Evolutionary conservation across 2,888 invertebrate species (phyloP).

Genomic region (Hydrotaea cyrtoneurina): DNA sequence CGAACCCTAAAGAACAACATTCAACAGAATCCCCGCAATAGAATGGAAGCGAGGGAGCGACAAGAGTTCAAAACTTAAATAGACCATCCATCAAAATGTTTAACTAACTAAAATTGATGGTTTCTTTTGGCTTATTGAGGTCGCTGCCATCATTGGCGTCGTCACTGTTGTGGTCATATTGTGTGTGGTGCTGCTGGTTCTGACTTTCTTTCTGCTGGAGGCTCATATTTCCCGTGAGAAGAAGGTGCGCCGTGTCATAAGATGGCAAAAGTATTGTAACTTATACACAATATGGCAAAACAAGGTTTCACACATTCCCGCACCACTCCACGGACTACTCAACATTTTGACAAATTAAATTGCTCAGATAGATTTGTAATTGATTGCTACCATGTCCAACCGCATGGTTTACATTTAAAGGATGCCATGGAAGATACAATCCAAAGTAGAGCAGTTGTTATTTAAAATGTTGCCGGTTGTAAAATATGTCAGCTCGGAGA

Average conservation of each 20-base stretch:
- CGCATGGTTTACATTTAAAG: neutral
- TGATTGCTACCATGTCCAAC: neutral
- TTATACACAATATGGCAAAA: no score
- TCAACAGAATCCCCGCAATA: neutral
- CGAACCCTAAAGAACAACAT: neutral
- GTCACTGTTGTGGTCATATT: constrained; percentile 23
- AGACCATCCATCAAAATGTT: constrained; percentile 60
- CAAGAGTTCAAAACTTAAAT: constrained; percentile 57
- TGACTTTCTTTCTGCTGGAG: neutral
- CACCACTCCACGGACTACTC: neutral
- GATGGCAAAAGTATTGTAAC: neutral
- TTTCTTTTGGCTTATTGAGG: constrained; percentile 58
- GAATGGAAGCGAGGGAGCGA: neutral
- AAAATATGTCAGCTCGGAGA: no score
- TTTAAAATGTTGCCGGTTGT: no score
- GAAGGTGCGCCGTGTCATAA: constrained; percentile 22
- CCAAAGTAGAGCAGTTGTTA: neutral
- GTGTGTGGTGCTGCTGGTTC: no score
- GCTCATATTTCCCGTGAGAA: neutral
- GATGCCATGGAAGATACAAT: neutral
- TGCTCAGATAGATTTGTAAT: constrained; percentile 24
- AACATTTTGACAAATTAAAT: constrained; percentile 34
- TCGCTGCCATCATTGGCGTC: constrained; percentile 32
- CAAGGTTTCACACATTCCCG: no score
- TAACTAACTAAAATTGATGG: constrained; percentile 56